Percentiles rank a stretch among this genome's conserved stretches.
phyloP scores from a whole-genome alignment of 2,113 vertebrate genomes.

The Alces alces region DNA sequence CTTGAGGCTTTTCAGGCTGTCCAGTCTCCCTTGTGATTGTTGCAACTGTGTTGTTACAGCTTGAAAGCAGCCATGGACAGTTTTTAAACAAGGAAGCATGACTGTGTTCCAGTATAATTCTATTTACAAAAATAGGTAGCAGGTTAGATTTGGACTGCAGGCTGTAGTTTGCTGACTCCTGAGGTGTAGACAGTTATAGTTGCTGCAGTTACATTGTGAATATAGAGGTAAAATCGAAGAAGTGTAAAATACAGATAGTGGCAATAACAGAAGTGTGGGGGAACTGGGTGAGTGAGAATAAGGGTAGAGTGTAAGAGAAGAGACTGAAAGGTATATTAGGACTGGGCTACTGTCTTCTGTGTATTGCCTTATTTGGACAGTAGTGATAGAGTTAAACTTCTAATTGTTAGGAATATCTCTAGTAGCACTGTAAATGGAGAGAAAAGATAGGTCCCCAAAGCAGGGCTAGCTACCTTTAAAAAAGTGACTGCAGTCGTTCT shows the following conservation, averaged over 20 bases:
- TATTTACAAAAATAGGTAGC: not conserved
- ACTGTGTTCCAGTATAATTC: not conserved
- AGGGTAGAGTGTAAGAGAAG: not conserved
- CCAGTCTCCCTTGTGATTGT: not conserved
- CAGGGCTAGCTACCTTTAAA: not conserved
- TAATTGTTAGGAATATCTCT: not conserved
- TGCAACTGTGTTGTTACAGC: not conserved
- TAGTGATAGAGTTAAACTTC: not conserved
- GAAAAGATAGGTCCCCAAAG: not conserved
- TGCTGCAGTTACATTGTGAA: not conserved
- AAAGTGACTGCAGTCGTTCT: not conserved
- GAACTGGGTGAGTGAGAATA: not conserved
- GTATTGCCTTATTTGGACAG: not conserved
- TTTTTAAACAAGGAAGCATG: not conserved
- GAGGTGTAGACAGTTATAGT: not conserved
- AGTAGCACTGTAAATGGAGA: not conserved
- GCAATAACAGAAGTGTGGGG: not conserved
- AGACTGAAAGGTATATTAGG: not conserved
- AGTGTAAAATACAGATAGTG: not conserved
- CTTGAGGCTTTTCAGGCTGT: not conserved
- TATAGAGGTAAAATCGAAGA: not conserved
- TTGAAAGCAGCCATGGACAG: not conserved
- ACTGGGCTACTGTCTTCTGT: not conserved
- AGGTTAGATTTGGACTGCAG: not conserved
- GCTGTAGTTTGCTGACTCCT: not conserved